These are phyloP conservation scores for Sinosuthora webbiana DNA, from an alignment of 2,113 vertebrate genomes.

Conservation along the genomic window DNA sequence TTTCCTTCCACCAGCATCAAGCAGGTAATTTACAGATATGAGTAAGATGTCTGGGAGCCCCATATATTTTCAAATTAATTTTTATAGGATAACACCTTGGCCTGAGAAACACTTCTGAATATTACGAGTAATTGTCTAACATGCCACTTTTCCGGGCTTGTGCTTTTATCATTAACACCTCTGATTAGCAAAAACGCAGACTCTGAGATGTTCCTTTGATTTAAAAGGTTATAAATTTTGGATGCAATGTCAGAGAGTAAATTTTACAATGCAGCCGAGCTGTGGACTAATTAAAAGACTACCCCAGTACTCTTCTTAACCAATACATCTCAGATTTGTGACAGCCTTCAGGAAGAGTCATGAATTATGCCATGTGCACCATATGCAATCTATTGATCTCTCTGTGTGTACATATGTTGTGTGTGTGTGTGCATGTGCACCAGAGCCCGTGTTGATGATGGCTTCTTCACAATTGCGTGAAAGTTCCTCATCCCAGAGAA, in stretches of 20 bases:
- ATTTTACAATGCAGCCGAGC: slow-evolving; percentile 9
- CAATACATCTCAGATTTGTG: slow-evolving; percentile 36
- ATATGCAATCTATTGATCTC: background rate
- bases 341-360: slow-evolving; percentile 32
- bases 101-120: background rate
- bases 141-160: background rate
- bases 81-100: background rate
- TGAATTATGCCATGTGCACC: slow-evolving; percentile 16
- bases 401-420: background rate
- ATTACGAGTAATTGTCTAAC: background rate
- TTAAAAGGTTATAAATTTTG: slow-evolving; percentile 54
- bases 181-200: background rate
- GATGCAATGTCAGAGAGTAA: slow-evolving; percentile 20
- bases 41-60: background rate
- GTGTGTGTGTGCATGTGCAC: background rate
- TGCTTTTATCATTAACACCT: slow-evolving; percentile 43
- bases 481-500: background rate
- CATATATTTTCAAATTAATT: background rate
- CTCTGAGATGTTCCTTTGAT: slow-evolving; percentile 32
- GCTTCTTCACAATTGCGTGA: background rate
- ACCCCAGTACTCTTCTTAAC: background rate
- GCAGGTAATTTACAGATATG: background rate
- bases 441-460: background rate
- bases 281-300: slow-evolving; percentile 57
- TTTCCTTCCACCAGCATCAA: background rate